Evolutionary conservation across 2,797 vertebrate species (phyloP).

Genomic region (Chaunax sp.): DNA sequence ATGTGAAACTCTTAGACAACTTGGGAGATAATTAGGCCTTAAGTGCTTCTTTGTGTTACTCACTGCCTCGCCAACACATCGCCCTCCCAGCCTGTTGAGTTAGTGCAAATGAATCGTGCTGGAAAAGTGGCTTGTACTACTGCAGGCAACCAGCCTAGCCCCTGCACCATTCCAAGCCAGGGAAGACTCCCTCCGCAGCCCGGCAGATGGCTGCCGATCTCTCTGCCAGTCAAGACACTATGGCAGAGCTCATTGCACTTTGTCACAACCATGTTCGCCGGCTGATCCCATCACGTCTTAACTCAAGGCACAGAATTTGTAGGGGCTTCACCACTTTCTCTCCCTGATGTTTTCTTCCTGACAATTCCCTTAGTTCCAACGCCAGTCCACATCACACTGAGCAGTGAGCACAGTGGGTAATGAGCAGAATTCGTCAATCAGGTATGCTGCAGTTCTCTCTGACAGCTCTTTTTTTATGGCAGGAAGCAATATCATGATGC

Average conservation of each 20-base stretch:
- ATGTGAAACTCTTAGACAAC: conserved; percentile 48
- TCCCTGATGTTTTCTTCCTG: conserved; percentile 47
- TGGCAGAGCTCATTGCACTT: conserved; percentile 65
- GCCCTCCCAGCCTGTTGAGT: conserved; percentile 52
- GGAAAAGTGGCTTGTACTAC: conserved; percentile 59
- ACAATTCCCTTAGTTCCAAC: conserved; percentile 54
- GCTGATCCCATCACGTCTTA: conserved; percentile 56
- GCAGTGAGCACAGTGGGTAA: conserved; percentile 65
- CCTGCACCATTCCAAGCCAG: conserved; percentile 56
- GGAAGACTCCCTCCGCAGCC: conserved; percentile 72
- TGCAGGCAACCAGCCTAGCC: conserved; percentile 53
- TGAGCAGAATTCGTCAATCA: conserved; percentile 76
- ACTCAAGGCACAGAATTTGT: conserved; percentile 53
- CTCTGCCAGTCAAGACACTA: conserved; percentile 58
- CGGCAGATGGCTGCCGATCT: conserved; percentile 77
- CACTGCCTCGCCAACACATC: conserved; percentile 46
- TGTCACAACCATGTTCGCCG: conserved; percentile 74
- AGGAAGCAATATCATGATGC: conserved; percentile 47
- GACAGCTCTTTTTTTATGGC: conserved; percentile 48
- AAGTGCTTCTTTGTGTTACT: conserved; percentile 54
- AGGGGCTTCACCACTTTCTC: conserved; percentile 56
- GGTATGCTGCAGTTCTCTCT: conserved; percentile 42
- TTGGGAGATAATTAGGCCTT: conserved; percentile 53
- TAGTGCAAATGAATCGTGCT: conserved; percentile 65
- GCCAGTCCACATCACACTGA: conserved; percentile 62